These are phyloP conservation scores for Xestia c-nigrum DNA, from an alignment of 2,888 invertebrate species.

Conservation along the genomic window DNA sequence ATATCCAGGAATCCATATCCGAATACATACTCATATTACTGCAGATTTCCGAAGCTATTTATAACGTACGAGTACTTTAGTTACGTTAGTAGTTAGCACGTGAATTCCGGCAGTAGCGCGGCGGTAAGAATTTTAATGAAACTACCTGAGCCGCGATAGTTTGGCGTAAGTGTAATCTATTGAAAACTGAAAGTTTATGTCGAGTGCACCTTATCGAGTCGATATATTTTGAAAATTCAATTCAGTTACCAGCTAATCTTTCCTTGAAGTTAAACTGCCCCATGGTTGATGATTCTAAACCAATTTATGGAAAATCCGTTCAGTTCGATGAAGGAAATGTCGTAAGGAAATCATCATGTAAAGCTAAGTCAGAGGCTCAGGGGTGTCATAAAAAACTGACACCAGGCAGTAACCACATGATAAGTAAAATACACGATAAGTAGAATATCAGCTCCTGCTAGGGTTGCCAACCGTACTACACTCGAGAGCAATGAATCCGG, in stretches of 20 bases:
- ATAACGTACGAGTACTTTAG: slow-evolving; percentile 14
- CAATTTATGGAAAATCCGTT: background rate
- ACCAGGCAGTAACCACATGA: no score
- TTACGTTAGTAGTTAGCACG: slow-evolving; percentile 28
- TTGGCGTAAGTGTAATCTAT: slow-evolving; percentile 33
- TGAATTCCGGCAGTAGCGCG: slow-evolving; percentile 23
- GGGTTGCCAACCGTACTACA: no score
- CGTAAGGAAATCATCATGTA: no score
- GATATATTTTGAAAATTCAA: slow-evolving; percentile 12
- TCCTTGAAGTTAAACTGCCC: background rate
- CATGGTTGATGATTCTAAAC: background rate
- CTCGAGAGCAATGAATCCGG: no score
- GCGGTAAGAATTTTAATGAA: slow-evolving; percentile 51
- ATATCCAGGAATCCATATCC: slow-evolving; percentile 4
- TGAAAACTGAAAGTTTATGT: slow-evolving; percentile 21
- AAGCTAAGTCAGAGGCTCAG: no score
- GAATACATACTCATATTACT: background rate
- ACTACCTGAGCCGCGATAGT: slow-evolving; percentile 24
- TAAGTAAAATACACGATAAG: no score
- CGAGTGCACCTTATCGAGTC: slow-evolving; percentile 7
- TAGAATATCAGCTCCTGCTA: background rate
- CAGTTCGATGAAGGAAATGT: no score
- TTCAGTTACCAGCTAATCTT: background rate
- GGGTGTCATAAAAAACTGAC: no score
- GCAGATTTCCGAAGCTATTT: slow-evolving; percentile 31